phyloP scores from a whole-genome alignment of 2,113 vertebrate species.

The Apteryx mantelli region DNA sequence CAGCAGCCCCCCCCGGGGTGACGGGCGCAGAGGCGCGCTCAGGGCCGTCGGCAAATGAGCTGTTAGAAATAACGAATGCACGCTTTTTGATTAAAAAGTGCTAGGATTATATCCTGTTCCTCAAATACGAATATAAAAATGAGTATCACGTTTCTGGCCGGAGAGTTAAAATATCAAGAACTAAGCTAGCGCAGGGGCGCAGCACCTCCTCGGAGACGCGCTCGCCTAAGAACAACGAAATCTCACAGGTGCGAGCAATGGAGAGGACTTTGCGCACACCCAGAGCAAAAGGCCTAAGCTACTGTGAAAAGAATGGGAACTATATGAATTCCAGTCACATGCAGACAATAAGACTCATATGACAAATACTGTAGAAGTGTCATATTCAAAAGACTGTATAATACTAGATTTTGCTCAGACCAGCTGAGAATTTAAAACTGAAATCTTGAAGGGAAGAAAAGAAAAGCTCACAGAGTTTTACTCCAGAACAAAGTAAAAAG shows the following conservation, averaged over 20 bases:
- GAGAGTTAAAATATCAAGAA: neutral
- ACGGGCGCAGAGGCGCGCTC: neutral
- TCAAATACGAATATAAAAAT: neutral
- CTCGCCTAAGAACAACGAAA: neutral
- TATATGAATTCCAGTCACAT: neutral
- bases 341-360: neutral
- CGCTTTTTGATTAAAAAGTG: neutral
- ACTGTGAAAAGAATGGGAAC: neutral
- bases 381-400: neutral
- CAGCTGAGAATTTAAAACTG: neutral
- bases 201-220: neutral
- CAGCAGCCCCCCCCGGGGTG: fast-evolving
- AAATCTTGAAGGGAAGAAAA: neutral
- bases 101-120: neutral
- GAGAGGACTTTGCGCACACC: neutral
- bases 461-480: neutral
- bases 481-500: neutral
- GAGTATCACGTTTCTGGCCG: neutral
- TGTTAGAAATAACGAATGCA: neutral
- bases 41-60: neutral
- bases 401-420: neutral
- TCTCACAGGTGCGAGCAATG: neutral
- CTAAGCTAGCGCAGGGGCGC: neutral
- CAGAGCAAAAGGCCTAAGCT: neutral
- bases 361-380: neutral